phyloP scores from a whole-genome alignment of 2,113 vertebrate genomes.

The Osmerus mordax region DNA sequence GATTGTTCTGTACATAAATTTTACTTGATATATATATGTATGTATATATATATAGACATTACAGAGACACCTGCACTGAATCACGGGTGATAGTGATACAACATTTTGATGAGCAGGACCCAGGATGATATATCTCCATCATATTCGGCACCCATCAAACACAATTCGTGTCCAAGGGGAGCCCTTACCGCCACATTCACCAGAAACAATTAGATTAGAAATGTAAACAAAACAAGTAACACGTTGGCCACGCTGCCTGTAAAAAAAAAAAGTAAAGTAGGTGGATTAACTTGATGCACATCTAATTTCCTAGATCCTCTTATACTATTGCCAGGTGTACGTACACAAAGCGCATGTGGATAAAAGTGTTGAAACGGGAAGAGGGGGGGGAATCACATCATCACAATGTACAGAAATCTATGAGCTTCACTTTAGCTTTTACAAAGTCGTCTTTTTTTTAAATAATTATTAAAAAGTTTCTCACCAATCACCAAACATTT shows the following conservation, averaged over 20 bases:
- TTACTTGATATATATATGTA: not conserved
- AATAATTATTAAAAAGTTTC: too few relatives aligned
- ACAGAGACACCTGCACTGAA: not conserved
- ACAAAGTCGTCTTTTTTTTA: too few relatives aligned
- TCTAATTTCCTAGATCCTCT: not conserved
- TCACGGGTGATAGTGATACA: not conserved
- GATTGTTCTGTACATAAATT: not conserved
- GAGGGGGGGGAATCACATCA: not conserved
- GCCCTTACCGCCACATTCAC: conserved; percentile 1
- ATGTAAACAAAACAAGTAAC: conserved; percentile 1
- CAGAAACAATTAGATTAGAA: not conserved
- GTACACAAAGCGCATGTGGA: not conserved
- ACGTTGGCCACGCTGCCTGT: not conserved
- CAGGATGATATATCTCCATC: not conserved
- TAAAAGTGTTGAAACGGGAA: not conserved
- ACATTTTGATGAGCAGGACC: too few relatives aligned
- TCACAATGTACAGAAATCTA: not conserved
- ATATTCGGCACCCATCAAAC: conserved; percentile 1
- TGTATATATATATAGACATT: too few relatives aligned
- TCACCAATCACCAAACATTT: too few relatives aligned
- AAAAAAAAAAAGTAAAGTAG: not conserved
- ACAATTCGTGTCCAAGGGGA: not conserved
- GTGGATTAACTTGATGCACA: not conserved
- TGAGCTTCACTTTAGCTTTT: not conserved
- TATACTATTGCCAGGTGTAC: not conserved